Evolutionary conservation across 2,888 invertebrate species (phyloP), one percentile per base, ranked within the genome.

Genomic region (Brenthis ino): DNA sequence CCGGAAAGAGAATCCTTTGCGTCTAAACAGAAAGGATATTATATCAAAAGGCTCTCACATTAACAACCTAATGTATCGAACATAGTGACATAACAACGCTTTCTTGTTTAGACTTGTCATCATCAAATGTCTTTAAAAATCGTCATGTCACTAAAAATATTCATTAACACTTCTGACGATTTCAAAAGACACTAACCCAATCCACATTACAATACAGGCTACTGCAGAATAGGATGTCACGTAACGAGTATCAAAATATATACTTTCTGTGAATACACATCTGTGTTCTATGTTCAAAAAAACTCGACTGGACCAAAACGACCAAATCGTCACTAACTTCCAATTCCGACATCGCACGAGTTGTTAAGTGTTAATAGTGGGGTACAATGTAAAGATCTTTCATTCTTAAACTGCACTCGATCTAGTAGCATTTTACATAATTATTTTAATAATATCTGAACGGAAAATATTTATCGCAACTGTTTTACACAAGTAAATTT

Each of bases 171-270:
- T 13, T 47, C 47, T 24, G 48, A 14, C 48, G 14, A 48, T 24
- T 47, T 48, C 14, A 28, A 28, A 24, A 50, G 12, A n/a, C 28
- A 50, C 60, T 60, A 60, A n/a, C 60, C 28, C 50, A 28, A 50
- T 50, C 48, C 28, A 60, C 60, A 60, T 50, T 24, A n/a, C 11
- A 16, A n/a, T 50, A 28, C 60, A 12, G n/a, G 24, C 56, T 37
- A 37, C 47, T 60, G 28, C 33, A 60, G 50, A 28, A 60, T 16
- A 60, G 50, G 60, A 60, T 60, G 60, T 16, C 28, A 50, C 48
- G n/a, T 50, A 58, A 58, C 58, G 48, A 48, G 48, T 60, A 60
- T 60, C 58, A 60, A 60, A 60, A 60, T 60, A 60, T 60, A 58
- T 14, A 14, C 14, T 58, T 58, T 60, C 48, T 60, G 58, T 48